Evolutionary conservation across 2,113 vertebrate species (phyloP), one percentile per base, ranked within the genome.

Genomic region (Thamnaconus septentrionalis): DNA sequence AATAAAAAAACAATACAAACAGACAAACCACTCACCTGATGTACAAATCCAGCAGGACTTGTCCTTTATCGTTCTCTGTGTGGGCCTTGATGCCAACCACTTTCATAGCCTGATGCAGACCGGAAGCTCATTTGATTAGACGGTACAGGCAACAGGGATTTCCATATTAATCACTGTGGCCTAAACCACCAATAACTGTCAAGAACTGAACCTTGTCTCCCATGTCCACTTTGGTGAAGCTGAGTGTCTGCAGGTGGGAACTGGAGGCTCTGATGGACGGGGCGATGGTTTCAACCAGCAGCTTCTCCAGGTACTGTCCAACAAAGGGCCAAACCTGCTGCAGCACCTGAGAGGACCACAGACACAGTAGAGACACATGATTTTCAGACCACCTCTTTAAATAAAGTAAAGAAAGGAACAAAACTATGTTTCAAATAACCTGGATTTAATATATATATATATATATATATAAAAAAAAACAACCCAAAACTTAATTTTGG

Each of bases 261-360:
- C 93, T 98, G 53, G 93, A 94, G 41, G 85, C 89, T 3, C 96
- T 89, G 75, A 96, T 90, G 54, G 91, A 89, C 0, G 95, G 94
- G 6, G 88, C 91, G 3, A 93, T 93, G 8, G 92, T 93, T 69
- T 94, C 93, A 11, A 91, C 85, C 66, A 96, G 82, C 75, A 95
- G 87, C 85, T 94, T 95, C 86, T 95, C 93, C 47, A 95, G 81
- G 62, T 95, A 96, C 68, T 96, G 94, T 5, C 95, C 95, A 0
- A 98, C 89, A 63, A 94, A 98, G 0, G 96, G 96, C 95, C 96
- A 98, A 42, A 95, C 92, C 76, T 97, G 96, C 44, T 93, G 92
- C 69, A 96, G 83, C 18, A 98, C 90, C 96, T 98, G 71, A 7
- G 12, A 53, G 43, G 39, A 5, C 7, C 52, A 64, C 1, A 4